phyloP scores from a whole-genome alignment of 1,140 invertebrate species.

The Vanessa tameamea region DNA sequence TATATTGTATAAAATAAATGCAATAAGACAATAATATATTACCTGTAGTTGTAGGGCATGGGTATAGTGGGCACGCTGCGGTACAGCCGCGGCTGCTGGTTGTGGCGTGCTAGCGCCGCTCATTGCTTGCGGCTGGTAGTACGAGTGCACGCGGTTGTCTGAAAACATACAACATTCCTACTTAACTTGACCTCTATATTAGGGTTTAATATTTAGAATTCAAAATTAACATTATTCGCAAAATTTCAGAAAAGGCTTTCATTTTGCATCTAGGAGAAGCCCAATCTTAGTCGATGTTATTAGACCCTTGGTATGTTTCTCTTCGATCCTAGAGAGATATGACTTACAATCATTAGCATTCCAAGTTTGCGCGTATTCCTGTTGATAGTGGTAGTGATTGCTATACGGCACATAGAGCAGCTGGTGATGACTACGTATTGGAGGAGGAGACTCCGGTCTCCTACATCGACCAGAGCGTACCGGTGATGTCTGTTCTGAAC shows the following conservation, averaged over 20 bases:
- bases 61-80: constrained; percentile 62
- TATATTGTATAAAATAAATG: neutral
- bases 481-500: constrained; percentile 70
- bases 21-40: neutral
- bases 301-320: too few relatives aligned
- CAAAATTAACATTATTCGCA: too few relatives aligned
- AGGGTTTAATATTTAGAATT: too few relatives aligned
- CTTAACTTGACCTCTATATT: neutral
- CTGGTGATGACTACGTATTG: constrained; percentile 84
- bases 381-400: constrained; percentile 73
- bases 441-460: constrained; percentile 84
- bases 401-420: constrained; percentile 89
- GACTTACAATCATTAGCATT: constrained; percentile 63
- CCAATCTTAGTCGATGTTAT: too few relatives aligned
- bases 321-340: neutral
- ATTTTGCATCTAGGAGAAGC: too few relatives aligned
- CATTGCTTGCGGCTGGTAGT: constrained; percentile 61
- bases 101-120: constrained; percentile 44
- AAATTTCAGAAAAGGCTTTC: too few relatives aligned
- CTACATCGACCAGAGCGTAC: constrained; percentile 70
- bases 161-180: constrained; percentile 19
- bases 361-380: constrained; percentile 62
- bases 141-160: constrained; percentile 61
- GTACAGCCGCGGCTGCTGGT: constrained; percentile 45
- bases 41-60: constrained; percentile 70